phyloP scores from a whole-genome alignment of 1,140 invertebrate genomes.

The Brachionus calyciflorus region DNA sequence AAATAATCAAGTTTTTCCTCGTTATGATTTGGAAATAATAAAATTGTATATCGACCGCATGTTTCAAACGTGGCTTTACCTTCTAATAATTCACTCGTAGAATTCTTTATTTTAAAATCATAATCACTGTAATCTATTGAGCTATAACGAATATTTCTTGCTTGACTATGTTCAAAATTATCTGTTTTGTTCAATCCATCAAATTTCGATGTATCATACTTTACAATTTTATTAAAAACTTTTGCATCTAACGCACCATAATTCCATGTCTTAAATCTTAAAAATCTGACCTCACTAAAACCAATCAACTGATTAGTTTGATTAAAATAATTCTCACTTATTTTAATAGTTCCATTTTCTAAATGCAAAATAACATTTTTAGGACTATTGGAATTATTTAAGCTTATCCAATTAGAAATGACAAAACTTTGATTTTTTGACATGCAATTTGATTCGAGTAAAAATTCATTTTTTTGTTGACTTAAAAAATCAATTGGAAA shows the following conservation, averaged over 20 bases:
- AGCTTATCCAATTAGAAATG: neutral
- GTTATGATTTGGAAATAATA: neutral
- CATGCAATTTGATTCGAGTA: neutral
- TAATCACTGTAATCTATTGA: conserved; percentile 29
- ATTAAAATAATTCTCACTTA: neutral
- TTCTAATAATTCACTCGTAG: neutral
- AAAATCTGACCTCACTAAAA: conserved; percentile 8
- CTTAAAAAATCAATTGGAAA: neutral
- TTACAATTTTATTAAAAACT: conserved; percentile 23
- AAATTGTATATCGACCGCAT: conserved; percentile 30
- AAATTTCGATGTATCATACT: neutral
- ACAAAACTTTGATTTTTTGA: neutral
- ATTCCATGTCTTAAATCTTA: neutral
- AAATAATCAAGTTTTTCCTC: neutral
- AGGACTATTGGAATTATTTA: neutral
- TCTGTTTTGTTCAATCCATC: neutral
- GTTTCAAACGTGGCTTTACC: neutral
- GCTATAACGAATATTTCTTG: neutral
- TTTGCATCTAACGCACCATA: neutral
- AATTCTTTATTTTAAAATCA: neutral
- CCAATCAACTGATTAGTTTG: neutral
- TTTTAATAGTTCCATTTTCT: neutral
- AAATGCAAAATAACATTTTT: neutral
- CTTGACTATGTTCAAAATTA: neutral
- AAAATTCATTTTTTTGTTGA: neutral